These are phyloP conservation scores for Sphaerophoria rueppellii DNA, from an alignment of 2,888 invertebrate genomes.

Conservation along the genomic window DNA sequence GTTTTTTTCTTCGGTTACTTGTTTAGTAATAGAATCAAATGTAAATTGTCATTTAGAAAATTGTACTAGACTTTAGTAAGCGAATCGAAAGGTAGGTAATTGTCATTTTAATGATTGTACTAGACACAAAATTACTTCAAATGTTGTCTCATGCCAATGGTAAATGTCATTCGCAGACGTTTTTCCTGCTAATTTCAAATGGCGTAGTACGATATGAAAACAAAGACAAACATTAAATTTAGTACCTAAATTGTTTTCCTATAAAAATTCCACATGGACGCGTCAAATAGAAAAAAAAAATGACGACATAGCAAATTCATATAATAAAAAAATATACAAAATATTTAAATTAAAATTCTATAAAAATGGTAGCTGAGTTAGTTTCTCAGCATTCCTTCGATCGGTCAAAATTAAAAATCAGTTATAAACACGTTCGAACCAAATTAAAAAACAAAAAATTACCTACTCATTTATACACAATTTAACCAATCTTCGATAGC, in stretches of 20 bases:
- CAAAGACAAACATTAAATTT: conserved; percentile 20
- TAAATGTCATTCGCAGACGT: too few relatives aligned
- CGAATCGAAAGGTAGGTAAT: too few relatives aligned
- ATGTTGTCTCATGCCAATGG: too few relatives aligned
- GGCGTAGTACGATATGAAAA: too few relatives aligned
- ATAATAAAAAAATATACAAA: conserved; percentile 45
- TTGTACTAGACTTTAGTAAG: too few relatives aligned
- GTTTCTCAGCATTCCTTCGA: conserved; percentile 21
- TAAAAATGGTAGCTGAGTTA: conserved; percentile 30
- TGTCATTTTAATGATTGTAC: too few relatives aligned
- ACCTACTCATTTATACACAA: conserved; percentile 40
- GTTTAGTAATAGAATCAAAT: too few relatives aligned
- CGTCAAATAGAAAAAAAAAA: neutral
- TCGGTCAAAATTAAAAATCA: conserved; percentile 44
- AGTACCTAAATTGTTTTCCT: conserved; percentile 26
- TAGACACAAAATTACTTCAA: too few relatives aligned
- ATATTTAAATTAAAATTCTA: conserved; percentile 27
- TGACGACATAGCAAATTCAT: conserved; percentile 50
- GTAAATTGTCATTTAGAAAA: too few relatives aligned
- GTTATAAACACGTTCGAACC: conserved; percentile 61
- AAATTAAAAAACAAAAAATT: conserved; percentile 16
- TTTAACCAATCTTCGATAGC: conserved; percentile 26
- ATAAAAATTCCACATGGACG: conserved; percentile 5
- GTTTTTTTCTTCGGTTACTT: too few relatives aligned
- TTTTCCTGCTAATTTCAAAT: too few relatives aligned